Conservation (phyloP, 2,888 invertebrate genomes). For the Drosophila eohydei region DNA sequence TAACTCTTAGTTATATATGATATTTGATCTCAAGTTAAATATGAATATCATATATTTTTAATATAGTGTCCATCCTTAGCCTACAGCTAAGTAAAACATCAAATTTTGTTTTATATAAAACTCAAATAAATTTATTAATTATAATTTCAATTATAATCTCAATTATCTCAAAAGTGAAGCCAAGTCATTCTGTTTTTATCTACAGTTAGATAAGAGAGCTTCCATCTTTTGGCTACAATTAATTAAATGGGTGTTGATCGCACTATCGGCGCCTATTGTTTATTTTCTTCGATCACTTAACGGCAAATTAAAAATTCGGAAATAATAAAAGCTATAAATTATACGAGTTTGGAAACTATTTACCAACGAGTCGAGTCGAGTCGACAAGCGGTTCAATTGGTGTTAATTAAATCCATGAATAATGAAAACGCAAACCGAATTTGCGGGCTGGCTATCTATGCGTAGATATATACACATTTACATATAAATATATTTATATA, state of each 20-base stretch:
- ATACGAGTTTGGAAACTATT: conserved; percentile 63
- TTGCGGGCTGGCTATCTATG: conserved; percentile 43
- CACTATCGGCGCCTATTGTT: conserved; percentile 34
- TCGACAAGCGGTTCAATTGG: conserved; percentile 85
- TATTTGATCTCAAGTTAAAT: too few relatives aligned
- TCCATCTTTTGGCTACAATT: conserved; percentile 19
- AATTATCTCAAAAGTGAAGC: neutral
- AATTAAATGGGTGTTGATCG: conserved; percentile 24
- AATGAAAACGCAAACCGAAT: conserved; percentile 69
- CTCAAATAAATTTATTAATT: neutral
- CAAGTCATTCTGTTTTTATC: neutral
- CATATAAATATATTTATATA: neutral
- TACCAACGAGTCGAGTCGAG: conserved; percentile 68
- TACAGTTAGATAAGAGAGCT: neutral
- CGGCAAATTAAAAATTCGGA: conserved; percentile 65
- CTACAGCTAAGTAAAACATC: neutral
- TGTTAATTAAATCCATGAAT: conserved; percentile 85
- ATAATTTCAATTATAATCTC: neutral
- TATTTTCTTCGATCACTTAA: conserved; percentile 62
- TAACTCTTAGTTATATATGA: too few relatives aligned
- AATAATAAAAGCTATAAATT: conserved; percentile 68
- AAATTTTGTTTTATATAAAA: neutral
- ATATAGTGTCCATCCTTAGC: too few relatives aligned
- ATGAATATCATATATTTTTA: neutral
- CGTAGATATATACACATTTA: neutral